A percentile compares a stretch with the other conserved stretches of the same genome.
Evolutionary conservation across 2,797 vertebrate genomes (phyloP).

Genomic region (Pangasius djambal): DNA sequence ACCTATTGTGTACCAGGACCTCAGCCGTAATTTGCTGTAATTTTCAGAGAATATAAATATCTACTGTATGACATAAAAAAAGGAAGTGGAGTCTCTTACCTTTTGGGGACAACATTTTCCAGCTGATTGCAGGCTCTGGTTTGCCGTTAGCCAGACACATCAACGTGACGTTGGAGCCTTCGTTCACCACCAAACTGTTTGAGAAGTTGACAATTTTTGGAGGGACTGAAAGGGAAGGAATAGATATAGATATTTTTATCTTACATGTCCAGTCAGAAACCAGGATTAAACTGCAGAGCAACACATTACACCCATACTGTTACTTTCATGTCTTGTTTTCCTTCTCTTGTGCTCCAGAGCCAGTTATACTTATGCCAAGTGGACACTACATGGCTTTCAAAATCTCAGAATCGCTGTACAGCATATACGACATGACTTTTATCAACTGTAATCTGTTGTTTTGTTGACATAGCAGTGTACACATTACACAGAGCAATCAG

Average conservation of each 20-base stretch:
- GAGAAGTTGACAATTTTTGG: conserved; percentile 79
- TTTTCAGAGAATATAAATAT: conserved; percentile 23
- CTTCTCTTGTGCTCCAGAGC: background rate
- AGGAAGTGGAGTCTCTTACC: conserved; percentile 62
- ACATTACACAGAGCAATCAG: background rate
- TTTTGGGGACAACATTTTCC: conserved; percentile 74
- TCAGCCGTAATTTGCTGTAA: conserved; percentile 14
- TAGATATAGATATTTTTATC: background rate
- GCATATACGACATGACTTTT: background rate
- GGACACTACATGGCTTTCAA: background rate
- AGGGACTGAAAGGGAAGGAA: conserved; percentile 68
- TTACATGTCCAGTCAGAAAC: background rate
- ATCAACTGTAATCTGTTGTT: background rate
- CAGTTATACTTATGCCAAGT: background rate
- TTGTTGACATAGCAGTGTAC: background rate
- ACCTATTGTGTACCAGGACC: conserved; percentile 11
- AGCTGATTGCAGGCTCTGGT: conserved; percentile 77
- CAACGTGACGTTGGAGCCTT: conserved; percentile 78
- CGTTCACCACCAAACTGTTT: conserved; percentile 75
- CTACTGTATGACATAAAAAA: background rate
- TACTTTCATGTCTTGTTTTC: background rate
- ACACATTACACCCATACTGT: background rate
- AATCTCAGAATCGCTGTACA: background rate
- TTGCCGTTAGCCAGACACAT: conserved; percentile 79
- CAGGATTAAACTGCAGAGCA: background rate